Percentiles rank a stretch among this genome's conserved stretches.
Evolutionary conservation across 1,140 invertebrate species (phyloP).

Genomic region (Drosophila ironensis): DNA sequence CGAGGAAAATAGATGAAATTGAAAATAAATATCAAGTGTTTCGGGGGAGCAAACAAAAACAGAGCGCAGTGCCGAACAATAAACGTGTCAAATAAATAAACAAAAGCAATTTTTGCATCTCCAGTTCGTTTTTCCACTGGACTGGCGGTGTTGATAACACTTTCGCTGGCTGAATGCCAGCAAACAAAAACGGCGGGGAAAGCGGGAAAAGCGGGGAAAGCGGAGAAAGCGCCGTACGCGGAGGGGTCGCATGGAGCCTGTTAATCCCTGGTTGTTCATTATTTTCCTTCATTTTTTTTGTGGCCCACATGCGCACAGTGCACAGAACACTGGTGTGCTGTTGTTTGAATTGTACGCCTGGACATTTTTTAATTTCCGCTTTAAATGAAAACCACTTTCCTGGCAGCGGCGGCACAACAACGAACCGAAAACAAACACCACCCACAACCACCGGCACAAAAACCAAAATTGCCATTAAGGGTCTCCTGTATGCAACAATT

Average conservation of each 20-base stretch:
- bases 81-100: constrained; percentile 43
- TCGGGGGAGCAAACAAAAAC: background rate
- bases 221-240: background rate
- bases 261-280: constrained; percentile 54
- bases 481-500: constrained; percentile 30
- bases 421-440: constrained; percentile 1
- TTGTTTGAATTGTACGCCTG: constrained; percentile 45
- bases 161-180: constrained; percentile 30
- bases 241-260: constrained; percentile 8
- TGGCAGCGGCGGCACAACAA: background rate
- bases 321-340: no score
- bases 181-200: background rate
- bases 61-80: constrained; percentile 17
- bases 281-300: constrained; percentile 18
- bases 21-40: constrained; percentile 44
- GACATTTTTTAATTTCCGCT: constrained; percentile 78
- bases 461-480: constrained; percentile 49
- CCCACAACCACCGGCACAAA: constrained; percentile 1
- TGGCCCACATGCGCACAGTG: no score
- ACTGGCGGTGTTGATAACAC: constrained; percentile 46
- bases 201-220: background rate
- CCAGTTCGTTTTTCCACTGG: background rate
- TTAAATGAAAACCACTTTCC: constrained; percentile 73
- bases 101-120: constrained; percentile 45
- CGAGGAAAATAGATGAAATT: constrained; percentile 42